Base-by-base conservation (phyloP, 1,140 invertebrate species). In the Bombus turneri region DNA sequence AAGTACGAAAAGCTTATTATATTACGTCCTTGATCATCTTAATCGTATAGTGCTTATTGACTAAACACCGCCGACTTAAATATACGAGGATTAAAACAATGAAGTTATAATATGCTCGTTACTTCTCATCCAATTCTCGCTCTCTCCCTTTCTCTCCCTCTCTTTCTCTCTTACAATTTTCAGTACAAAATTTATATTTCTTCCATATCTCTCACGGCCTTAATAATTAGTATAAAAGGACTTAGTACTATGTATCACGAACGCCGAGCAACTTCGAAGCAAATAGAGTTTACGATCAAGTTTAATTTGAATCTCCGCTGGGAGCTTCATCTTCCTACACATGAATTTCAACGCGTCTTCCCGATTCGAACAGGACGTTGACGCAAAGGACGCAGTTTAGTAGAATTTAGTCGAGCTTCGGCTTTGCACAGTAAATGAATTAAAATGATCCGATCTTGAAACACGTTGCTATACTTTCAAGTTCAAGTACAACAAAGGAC, bases 151-250 rank as follows among this genome's bases (percentile, higher is more conserved):
- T 43, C 64, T 64, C 41, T 72, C 76, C 25, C 69, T 41, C 78
- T 69, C 28, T 82, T 22, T 62, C 34, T 68, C 37, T 64, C 43
- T 74, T 59, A 75, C 72, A 75, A 68, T 68, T 66, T 86, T 74
- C 62, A 59, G 28, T 86, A 80, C 66, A 84, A 72, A 84, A 71
- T 83, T 81, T 57, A 62, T 62, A 47, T 22, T 71, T 34, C 28
- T 41, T 72, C 53, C 72, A 79, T 37, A 62, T 62, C 0, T 62
- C 28, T 62, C 77, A 59, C 76, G 83, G 68, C 28, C 83, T 80
- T 85, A 85, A 72, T 85, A 80, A 85, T 80, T 84, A 84, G 41
- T 62, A 62, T 80, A 62, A 80, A 85, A 85, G 57, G 47, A 62
- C 53, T 80, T 47, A 80, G 31, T 73, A 43, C 68, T 80, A 80